These are phyloP conservation scores for Lytechinus pictus DNA, from an alignment of 35 echinoderm and acorn worm genomes.

Conservation along the genomic window DNA sequence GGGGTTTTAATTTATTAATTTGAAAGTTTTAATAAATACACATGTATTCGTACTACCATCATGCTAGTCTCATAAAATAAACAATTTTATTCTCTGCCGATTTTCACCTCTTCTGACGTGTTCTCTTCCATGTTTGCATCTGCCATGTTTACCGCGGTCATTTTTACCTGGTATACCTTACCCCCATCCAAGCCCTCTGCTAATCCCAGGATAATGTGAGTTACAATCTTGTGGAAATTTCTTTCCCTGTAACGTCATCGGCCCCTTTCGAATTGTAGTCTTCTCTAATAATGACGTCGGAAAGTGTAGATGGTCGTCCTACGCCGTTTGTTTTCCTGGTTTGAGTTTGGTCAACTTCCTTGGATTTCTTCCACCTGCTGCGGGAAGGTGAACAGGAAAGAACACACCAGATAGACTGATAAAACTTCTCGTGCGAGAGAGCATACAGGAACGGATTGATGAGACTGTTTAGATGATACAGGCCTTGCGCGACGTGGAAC, in stretches of 20 bases:
- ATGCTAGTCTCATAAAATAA: too few species aligned
- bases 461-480: slow-evolving; percentile 16
- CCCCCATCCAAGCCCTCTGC: too few species aligned
- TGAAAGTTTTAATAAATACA: too few species aligned
- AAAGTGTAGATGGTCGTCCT: background rate
- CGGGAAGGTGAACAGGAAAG: background rate
- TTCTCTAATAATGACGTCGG: background rate
- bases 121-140: too few species aligned
- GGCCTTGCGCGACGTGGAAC: background rate
- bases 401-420: background rate
- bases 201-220: too few species aligned
- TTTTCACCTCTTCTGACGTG: too few species aligned
- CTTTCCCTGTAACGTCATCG: background rate
- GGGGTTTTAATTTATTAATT: too few species aligned
- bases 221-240: background rate
- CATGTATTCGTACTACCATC: too few species aligned
- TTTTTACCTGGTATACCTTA: too few species aligned
- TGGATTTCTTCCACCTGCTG: background rate
- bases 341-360: background rate
- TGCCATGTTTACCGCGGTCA: too few species aligned
- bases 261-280: background rate
- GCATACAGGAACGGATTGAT: slow-evolving; percentile 30
- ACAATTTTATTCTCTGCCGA: too few species aligned
- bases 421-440: slow-evolving; percentile 22
- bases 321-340: background rate